Conservation (phyloP, 2,113 vertebrate species). For the Oryzias woworae region DNA sequence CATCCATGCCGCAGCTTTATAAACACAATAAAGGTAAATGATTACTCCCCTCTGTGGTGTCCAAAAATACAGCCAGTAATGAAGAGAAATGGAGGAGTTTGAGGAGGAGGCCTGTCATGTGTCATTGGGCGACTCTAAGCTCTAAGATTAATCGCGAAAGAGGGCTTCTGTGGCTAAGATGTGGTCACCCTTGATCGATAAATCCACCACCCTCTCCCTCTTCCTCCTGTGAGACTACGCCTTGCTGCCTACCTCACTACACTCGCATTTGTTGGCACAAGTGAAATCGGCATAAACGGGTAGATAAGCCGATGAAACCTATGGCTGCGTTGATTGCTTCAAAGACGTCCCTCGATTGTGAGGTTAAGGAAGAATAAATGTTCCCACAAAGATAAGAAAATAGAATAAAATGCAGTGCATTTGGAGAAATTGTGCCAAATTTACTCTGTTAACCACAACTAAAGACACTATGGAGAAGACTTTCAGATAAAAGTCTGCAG, state of each 20-base stretch:
- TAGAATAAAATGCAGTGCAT: conserved; percentile 34
- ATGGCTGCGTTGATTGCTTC: conserved; percentile 62
- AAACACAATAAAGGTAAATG: conserved; percentile 89
- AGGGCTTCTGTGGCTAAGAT: conserved; percentile 74
- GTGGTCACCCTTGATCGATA: conserved; percentile 80
- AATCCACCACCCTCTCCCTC: conserved; percentile 54
- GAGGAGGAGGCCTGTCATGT: conserved; percentile 78
- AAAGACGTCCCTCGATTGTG: conserved; percentile 32
- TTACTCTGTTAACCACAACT: conserved; percentile 18
- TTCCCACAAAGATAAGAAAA: conserved; percentile 45
- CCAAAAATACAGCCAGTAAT: conserved; percentile 78
- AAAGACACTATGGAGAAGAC: conserved; percentile 43
- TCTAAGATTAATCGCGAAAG: conserved; percentile 79
- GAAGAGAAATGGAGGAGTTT: conserved; percentile 82
- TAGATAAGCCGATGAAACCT: conserved; percentile 76
- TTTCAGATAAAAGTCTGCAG: conserved; percentile 64
- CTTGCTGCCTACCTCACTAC: conserved; percentile 41
- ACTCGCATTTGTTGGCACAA: conserved; percentile 35
- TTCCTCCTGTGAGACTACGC: conserved; percentile 22
- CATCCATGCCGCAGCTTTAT: conserved; percentile 84
- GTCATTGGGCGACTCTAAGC: conserved; percentile 77
- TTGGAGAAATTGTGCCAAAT: conserved; percentile 33
- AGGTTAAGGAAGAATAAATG: conserved; percentile 30
- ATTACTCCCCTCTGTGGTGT: conserved; percentile 78
- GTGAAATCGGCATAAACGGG: conserved; percentile 73